Evolutionary conservation across 1,140 invertebrate genomes (phyloP).

Genomic region (Drosophila nebulosa): DNA sequence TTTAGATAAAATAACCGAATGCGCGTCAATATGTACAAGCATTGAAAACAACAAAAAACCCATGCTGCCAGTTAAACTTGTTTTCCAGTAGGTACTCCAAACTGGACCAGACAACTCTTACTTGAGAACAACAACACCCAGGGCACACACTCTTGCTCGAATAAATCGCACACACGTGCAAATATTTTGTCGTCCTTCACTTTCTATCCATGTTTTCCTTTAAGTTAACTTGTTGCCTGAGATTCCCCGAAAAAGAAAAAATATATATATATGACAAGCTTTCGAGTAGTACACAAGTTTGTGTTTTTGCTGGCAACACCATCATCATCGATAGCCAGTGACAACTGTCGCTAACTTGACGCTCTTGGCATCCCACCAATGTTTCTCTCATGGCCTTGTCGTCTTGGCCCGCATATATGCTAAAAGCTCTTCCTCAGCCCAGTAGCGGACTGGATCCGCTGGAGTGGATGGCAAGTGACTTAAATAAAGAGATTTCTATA

Average conservation of each 20-base stretch:
- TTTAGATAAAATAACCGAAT: slow-evolving; percentile 21
- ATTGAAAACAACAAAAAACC: slow-evolving; percentile 27
- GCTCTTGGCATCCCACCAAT: background rate
- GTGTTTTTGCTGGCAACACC: background rate
- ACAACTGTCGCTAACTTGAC: background rate
- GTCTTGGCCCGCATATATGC: slow-evolving; percentile 1
- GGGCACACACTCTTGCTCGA: slow-evolving; percentile 1
- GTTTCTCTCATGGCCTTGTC: slow-evolving; percentile 1
- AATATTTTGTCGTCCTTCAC: slow-evolving; percentile 16
- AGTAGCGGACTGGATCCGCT: background rate
- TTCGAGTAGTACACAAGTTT: background rate
- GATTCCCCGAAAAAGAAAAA: background rate
- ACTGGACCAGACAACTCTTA: background rate
- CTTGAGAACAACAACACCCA: background rate
- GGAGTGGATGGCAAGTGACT: background rate
- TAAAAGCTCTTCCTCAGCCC: background rate
- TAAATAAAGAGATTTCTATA: background rate
- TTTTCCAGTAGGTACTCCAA: slow-evolving; percentile 22
- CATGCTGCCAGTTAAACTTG: slow-evolving; percentile 54
- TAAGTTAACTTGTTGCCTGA: slow-evolving; percentile 20
- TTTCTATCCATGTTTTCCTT: slow-evolving; percentile 13
- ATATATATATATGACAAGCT: background rate
- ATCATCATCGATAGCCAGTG: background rate
- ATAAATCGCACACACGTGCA: slow-evolving; percentile 31
- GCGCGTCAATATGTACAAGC: background rate